Evolutionary conservation across 92 coral and sea anemone genomes (phyloP), one percentile per base, ranked within the genome.

Genomic region (Porites rus): DNA sequence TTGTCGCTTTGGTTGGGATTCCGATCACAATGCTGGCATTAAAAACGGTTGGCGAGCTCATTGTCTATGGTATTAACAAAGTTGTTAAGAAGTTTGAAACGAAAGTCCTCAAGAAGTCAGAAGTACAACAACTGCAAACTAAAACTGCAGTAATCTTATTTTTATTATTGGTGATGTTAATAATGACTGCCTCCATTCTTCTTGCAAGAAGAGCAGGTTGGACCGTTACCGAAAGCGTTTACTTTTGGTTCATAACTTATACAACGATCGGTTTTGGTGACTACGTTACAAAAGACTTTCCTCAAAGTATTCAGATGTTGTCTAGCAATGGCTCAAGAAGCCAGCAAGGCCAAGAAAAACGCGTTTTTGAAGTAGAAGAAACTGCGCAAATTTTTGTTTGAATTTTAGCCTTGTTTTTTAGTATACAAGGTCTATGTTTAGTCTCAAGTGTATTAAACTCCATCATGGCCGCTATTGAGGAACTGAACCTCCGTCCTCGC

Each of bases 191-290:
- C 2, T 84, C 69, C 18, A 7, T 46, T 46, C 3, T 61, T 24
- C n/a, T 51, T 50, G 75, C 14, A 54, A 11, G 51, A 4, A 1
- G 7, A 0, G 67, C 51, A 14, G 22, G 20, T 3, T 74, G 75
- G 84, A 82, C 91, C 24, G 54, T 79, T 9, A 51, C 83, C 28
- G 88, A 88, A 61, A 88, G 79, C 13, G 61, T 88, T 0, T 88
- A 83, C 18, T 50, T 50, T 68, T 88, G 88, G 88, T 88, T 88
- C 70, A 77, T 88, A 65, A 76, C 84, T 66, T 83, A 21, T 61
- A 67, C 88, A 7, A 88, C 91, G 53, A 79, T 88, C 58, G 91
- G 91, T 4, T 88, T 76, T 63, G 91, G 91, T 6, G 91, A 88
- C 28, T 70, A 81, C 61, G 4, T 70, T n/a, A 17, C 31, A 5